Conservation (phyloP, 1,140 invertebrate species). For the Caerostris darwini region DNA sequence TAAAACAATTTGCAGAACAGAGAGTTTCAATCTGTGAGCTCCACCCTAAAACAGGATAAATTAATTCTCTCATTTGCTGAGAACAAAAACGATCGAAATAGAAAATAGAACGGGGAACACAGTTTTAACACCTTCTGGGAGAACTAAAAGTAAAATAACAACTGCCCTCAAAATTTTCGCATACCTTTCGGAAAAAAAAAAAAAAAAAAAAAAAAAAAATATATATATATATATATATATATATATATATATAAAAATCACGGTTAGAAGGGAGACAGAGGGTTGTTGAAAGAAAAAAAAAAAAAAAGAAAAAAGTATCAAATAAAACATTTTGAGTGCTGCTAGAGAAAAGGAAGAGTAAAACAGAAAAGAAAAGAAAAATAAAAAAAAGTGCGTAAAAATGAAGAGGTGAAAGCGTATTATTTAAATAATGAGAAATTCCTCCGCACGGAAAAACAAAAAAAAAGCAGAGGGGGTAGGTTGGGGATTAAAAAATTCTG, state of each 20-base stretch:
- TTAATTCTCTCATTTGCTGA: too few species aligned
- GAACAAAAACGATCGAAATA: constrained; percentile 3
- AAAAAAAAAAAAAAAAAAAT: too few species aligned
- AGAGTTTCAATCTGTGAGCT: too few species aligned
- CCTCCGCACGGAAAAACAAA: constrained; percentile 46
- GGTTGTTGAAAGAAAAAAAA: too few species aligned
- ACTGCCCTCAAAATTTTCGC: not conserved
- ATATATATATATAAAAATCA: too few species aligned
- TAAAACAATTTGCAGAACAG: too few species aligned
- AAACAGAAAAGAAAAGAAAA: constrained; percentile 4
- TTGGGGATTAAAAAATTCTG: constrained; percentile 26
- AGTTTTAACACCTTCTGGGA: constrained; percentile 41
- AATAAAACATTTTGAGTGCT: constrained; percentile 22
- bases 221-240: too few species aligned
- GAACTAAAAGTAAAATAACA: constrained; percentile 43
- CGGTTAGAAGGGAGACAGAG: not conserved
- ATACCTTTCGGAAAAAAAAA: not conserved
- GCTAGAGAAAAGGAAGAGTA: not conserved
- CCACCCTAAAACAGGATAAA: too few species aligned
- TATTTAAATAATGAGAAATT: constrained; percentile 76
- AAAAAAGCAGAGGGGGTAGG: not conserved
- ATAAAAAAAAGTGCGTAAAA: constrained; percentile 25
- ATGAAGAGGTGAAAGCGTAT: constrained; percentile 66
- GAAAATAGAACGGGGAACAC: constrained; percentile 43
- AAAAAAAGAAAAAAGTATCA: not conserved